A percentile compares a stretch with the other conserved stretches of the same genome.
phyloP scores from a whole-genome alignment of 2,888 invertebrate genomes.

The Apamea anceps region DNA sequence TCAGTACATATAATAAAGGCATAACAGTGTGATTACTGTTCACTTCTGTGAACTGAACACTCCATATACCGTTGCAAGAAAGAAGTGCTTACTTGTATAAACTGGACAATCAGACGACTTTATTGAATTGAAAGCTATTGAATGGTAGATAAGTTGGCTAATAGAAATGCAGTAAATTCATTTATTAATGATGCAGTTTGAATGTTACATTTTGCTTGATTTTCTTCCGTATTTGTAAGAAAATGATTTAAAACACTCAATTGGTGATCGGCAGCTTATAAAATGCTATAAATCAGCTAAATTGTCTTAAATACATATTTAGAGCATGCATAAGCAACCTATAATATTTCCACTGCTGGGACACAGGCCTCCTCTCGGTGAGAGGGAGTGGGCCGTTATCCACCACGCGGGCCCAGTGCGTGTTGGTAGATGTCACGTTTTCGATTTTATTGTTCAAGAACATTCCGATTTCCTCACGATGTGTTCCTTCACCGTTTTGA shows the following conservation, averaged over 20 bases:
- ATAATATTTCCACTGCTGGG: too few relatives aligned
- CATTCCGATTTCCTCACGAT: too few relatives aligned
- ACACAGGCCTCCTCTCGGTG: too few relatives aligned
- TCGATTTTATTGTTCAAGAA: too few relatives aligned
- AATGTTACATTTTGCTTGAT: not conserved
- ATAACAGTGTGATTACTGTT: slow-evolving; percentile 30
- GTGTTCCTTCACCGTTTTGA: too few relatives aligned
- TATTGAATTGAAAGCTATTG: slow-evolving; percentile 28
- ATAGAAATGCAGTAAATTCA: slow-evolving; percentile 1
- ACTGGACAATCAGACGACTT: slow-evolving; percentile 3
- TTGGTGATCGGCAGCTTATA: not conserved
- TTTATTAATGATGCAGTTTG: not conserved
- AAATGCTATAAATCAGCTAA: not conserved
- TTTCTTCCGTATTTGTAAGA: not conserved
- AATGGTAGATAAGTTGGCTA: slow-evolving; percentile 21
- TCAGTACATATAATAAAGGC: slow-evolving; percentile 45
- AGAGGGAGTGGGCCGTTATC: too few relatives aligned
- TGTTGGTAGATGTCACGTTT: too few relatives aligned
- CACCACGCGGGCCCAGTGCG: too few relatives aligned
- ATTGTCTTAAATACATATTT: not conserved
- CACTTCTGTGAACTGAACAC: slow-evolving; percentile 13
- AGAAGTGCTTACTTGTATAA: slow-evolving; percentile 19
- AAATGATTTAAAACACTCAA: not conserved
- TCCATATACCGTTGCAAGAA: slow-evolving; percentile 9
- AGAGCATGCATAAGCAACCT: not conserved